A percentile compares a stretch with the other conserved stretches of the same genome.
phyloP scores from a whole-genome alignment of 2,888 invertebrate genomes.

The Platypus cylindrus region DNA sequence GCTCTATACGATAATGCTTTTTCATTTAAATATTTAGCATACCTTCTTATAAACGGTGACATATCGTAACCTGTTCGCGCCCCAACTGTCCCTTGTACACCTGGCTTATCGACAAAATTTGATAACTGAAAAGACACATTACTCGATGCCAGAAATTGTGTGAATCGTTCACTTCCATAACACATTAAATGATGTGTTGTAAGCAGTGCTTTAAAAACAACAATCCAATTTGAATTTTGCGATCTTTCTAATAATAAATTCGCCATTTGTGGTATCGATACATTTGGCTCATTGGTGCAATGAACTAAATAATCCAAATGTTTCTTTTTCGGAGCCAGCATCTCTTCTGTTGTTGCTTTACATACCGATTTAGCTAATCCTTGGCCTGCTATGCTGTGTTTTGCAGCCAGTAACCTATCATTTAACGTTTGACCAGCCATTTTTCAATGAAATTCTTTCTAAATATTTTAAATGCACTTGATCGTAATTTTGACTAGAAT shows the following conservation, averaged over 20 bases:
- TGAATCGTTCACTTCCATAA: slow-evolving; percentile 99
- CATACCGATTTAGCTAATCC: slow-evolving; percentile 99
- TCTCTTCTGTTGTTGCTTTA: slow-evolving; percentile 99
- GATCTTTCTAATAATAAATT: slow-evolving; percentile 92
- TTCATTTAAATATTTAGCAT: slow-evolving; percentile 98
- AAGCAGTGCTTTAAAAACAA: slow-evolving; percentile 95
- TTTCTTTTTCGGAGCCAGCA: slow-evolving; percentile 99
- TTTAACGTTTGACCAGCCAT: slow-evolving; percentile 98
- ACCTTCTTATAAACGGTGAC: slow-evolving; percentile 97
- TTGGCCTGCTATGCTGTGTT: slow-evolving; percentile 98
- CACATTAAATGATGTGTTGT: slow-evolving; percentile 99
- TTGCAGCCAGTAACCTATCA: slow-evolving; percentile 95
- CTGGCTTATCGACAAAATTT: slow-evolving; percentile 95
- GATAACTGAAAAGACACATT: slow-evolving; percentile 98
- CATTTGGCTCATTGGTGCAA: slow-evolving; percentile 99
- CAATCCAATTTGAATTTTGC: slow-evolving; percentile 97
- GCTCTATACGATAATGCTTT: slow-evolving; percentile 97
- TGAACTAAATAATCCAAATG: slow-evolving; percentile 99
- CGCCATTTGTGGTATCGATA: slow-evolving; percentile 98
- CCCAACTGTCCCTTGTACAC: slow-evolving; percentile 80
- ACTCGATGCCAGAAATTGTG: slow-evolving; percentile 98
- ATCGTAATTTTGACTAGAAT: slow-evolving; percentile 6
- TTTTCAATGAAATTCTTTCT: slow-evolving; percentile 4
- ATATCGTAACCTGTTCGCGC: slow-evolving; percentile 81
- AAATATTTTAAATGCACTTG: slow-evolving; percentile 8